phyloP scores from a whole-genome alignment of 2,113 vertebrate species.

The Cinclus mexicanus region DNA sequence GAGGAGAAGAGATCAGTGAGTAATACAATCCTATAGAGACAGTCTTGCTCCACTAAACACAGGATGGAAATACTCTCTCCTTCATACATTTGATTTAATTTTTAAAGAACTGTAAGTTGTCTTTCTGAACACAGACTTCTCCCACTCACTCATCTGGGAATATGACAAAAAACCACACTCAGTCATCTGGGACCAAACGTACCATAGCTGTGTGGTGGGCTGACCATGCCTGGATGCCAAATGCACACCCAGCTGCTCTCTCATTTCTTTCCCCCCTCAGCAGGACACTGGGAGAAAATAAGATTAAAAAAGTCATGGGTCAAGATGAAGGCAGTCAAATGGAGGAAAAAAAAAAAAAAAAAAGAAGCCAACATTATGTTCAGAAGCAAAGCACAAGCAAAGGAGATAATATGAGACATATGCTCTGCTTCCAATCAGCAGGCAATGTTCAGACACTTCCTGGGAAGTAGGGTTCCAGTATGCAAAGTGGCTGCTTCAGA shows the following conservation, averaged over 20 bases:
- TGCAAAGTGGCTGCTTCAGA: background rate
- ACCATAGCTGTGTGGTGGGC: background rate
- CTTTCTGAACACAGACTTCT: background rate
- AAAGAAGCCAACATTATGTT: accelerated
- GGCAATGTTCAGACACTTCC: background rate
- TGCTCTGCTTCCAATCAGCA: background rate
- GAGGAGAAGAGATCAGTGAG: background rate
- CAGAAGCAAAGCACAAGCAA: background rate
- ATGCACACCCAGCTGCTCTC: background rate
- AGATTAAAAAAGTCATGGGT: background rate
- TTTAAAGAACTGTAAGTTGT: background rate
- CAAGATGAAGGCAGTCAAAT: background rate
- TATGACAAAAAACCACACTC: background rate
- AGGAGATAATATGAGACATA: background rate
- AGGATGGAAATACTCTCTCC: background rate
- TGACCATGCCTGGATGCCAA: background rate
- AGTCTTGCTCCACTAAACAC: background rate
- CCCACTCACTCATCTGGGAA: background rate
- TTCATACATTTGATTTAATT: background rate
- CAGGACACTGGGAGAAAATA: background rate
- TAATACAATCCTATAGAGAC: background rate
- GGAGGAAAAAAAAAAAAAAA: background rate
- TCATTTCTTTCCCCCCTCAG: background rate
- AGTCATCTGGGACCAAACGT: background rate
- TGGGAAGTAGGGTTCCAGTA: background rate